Evolutionary conservation across 2,113 vertebrate species (phyloP).

Genomic region (Thinocorus orbignyianus): DNA sequence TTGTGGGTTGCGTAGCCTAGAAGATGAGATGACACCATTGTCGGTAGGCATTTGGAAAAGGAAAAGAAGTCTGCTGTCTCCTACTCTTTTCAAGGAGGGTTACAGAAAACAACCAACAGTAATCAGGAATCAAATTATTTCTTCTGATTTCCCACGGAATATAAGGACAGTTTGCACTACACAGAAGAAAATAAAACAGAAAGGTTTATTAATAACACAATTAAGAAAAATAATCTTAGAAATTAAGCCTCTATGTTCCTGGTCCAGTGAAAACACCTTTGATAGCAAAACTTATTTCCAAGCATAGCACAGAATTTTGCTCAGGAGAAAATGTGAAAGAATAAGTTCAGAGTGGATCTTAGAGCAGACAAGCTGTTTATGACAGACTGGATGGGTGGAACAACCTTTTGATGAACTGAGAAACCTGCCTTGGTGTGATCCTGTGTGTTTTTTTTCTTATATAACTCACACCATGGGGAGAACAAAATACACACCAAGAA

Average conservation of each 20-base stretch:
- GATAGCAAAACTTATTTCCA: not conserved
- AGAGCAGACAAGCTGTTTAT: not conserved
- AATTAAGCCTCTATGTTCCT: not conserved
- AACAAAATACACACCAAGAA: not conserved
- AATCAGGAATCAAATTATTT: not conserved
- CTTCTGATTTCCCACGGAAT: not conserved
- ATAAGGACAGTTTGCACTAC: not conserved
- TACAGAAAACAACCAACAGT: not conserved
- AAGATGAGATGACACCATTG: not conserved
- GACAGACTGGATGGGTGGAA: not conserved
- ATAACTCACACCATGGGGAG: not conserved
- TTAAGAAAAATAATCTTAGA: not conserved
- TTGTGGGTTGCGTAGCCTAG: not conserved
- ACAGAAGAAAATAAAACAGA: not conserved
- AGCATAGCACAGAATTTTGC: not conserved
- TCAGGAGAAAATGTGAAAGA: not conserved
- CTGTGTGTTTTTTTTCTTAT: not conserved
- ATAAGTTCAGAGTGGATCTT: not conserved
- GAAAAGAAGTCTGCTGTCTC: not conserved
- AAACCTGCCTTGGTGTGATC: not conserved
- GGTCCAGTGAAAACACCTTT: not conserved
- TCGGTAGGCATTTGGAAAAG: not conserved
- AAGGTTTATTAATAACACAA: not conserved
- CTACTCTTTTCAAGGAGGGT: not conserved
- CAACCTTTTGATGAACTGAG: not conserved